These are phyloP conservation scores for Babylonia areolata DNA, from an alignment of 1,140 invertebrate genomes.

Conservation along the genomic window DNA sequence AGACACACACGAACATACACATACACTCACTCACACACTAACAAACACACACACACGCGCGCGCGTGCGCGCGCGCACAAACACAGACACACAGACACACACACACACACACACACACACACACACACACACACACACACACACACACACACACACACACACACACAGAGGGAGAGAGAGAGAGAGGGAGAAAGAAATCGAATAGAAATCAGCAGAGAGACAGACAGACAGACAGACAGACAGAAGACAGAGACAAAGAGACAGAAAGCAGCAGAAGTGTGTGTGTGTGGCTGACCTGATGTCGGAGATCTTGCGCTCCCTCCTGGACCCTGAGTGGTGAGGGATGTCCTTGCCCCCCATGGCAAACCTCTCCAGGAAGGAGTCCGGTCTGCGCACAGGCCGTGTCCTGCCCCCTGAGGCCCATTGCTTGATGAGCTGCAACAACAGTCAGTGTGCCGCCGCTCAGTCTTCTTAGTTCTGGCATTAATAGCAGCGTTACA, in stretches of 20 bases:
- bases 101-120: background rate
- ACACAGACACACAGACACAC: too few relatives aligned
- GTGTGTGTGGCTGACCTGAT: slow-evolving; percentile 61
- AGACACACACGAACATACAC: too few relatives aligned
- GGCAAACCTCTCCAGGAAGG: slow-evolving; percentile 78
- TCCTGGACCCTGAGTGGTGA: slow-evolving; percentile 57
- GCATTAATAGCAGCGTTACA: background rate
- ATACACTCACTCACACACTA: too few relatives aligned
- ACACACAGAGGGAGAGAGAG: too few relatives aligned
- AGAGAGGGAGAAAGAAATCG: background rate
- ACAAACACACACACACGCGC: too few relatives aligned
- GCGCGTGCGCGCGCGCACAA: too few relatives aligned
- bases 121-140: background rate
- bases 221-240: too few relatives aligned
- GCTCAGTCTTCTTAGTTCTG: too few relatives aligned
- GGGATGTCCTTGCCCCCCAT: slow-evolving; percentile 75
- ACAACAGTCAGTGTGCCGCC: slow-evolving; percentile 27
- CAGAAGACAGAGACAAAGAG: background rate
- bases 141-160: background rate
- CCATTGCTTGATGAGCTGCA: slow-evolving; percentile 76
- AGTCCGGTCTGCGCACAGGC: slow-evolving; percentile 76
- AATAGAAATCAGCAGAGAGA: background rate
- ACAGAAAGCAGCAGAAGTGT: background rate
- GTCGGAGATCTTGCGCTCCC: slow-evolving; percentile 68
- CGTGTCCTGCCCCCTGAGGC: slow-evolving; percentile 70